These are phyloP conservation scores for Oscheius sp. DNA, from an alignment of 2,888 invertebrate species.

Conservation along the genomic window DNA sequence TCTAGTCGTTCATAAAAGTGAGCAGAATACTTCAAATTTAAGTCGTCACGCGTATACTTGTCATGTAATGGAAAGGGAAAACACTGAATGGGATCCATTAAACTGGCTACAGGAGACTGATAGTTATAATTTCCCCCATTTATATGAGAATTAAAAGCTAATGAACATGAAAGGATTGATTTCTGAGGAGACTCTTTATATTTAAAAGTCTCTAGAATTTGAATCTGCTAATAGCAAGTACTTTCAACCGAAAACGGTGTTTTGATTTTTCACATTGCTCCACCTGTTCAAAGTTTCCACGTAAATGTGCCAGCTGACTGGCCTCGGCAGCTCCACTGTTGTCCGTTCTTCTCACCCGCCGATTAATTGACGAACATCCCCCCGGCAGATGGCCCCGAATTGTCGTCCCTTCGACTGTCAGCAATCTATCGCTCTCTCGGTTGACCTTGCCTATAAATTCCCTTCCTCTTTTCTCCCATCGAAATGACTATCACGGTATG, in stretches of 20 bases:
- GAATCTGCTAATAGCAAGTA: no score
- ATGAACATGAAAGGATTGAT: no score
- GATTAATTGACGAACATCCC: no score
- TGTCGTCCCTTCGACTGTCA: not conserved
- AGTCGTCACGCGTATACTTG: slow-evolving; percentile 95
- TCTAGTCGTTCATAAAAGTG: slow-evolving; percentile 90
- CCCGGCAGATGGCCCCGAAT: not conserved
- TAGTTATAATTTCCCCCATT: slow-evolving; percentile 57
- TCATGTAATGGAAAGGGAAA: slow-evolving; percentile 85
- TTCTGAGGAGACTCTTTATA: no score
- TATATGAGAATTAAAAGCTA: slow-evolving; percentile 42
- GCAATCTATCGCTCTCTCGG: slow-evolving; percentile 1
- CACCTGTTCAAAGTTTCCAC: no score
- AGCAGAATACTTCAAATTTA: slow-evolving; percentile 82
- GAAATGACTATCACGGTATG: not conserved
- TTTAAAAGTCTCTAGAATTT: no score
- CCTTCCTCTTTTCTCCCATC: not conserved
- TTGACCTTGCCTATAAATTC: slow-evolving; percentile 2
- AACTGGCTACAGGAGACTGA: slow-evolving; percentile 72
- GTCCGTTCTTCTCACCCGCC: no score
- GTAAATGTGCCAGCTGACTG: no score
- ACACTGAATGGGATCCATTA: slow-evolving; percentile 80
- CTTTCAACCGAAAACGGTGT: no score
- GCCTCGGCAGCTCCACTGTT: no score
- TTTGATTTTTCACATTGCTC: no score